Evolutionary conservation across 2,113 vertebrate species (phyloP).

Genomic region (Caranx melampygus): DNA sequence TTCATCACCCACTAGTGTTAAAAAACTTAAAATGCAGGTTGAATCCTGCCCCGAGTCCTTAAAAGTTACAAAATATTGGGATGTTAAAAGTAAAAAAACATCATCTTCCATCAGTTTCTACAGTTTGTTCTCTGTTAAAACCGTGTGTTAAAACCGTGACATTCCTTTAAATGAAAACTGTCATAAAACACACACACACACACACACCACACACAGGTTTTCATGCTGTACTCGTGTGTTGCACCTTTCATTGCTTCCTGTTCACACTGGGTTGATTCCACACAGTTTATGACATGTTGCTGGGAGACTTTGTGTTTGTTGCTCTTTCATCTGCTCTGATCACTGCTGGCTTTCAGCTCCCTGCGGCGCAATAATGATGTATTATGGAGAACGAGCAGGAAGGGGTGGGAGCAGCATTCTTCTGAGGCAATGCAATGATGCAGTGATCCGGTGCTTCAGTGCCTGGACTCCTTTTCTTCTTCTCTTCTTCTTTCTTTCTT

Average conservation of each 20-base stretch:
- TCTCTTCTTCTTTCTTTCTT: too few species aligned
- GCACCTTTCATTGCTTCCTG: not conserved
- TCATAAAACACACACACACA: not conserved
- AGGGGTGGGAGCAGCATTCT: constrained; percentile 28
- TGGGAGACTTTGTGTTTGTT: constrained; percentile 15
- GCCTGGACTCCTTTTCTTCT: not conserved
- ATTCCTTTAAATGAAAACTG: not conserved
- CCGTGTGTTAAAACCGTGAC: too few species aligned
- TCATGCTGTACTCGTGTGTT: not conserved
- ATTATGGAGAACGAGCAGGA: constrained; percentile 44
- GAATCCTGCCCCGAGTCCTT: too few species aligned
- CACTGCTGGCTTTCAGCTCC: not conserved
- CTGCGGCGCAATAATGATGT: constrained; percentile 38
- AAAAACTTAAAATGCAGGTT: too few species aligned
- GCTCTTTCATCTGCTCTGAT: not conserved
- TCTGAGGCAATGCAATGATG: constrained; percentile 6
- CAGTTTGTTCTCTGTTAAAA: too few species aligned
- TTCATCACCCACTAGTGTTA: too few species aligned
- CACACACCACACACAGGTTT: not conserved
- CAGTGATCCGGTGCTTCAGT: too few species aligned
- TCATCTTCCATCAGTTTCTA: too few species aligned
- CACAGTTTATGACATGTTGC: not conserved
- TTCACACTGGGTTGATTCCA: not conserved
- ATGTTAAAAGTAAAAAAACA: too few species aligned
- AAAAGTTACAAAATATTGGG: too few species aligned